Evolutionary conservation across 2,113 vertebrate species (phyloP), one percentile per base, ranked within the genome.

Genomic region (Electrona antarctica): DNA sequence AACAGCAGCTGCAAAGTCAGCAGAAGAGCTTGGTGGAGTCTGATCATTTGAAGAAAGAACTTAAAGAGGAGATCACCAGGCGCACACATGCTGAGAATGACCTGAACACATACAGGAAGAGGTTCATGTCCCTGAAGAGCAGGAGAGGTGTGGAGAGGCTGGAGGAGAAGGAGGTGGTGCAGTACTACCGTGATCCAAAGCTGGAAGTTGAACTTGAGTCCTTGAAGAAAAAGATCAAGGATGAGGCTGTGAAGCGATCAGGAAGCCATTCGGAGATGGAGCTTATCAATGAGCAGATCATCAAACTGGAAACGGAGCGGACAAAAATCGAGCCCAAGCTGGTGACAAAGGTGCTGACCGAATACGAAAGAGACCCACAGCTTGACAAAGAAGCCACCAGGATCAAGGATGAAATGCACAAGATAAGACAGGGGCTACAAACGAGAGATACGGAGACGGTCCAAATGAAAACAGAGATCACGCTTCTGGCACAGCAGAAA

Each of bases 161-260:
- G 74, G 95, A 98, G 89, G 98, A 99, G 87, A 97, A 93, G 71
- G 98, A 99, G 66, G 92, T 97, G n/a, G 93, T 98, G 60, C 92
- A 97, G 56, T 95, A 97, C 73, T 98, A 96, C 85, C 94, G 95
- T 47, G 95, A 99, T 77, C 94, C 96, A 2, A 94, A 94, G 80
- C 47, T 97, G 51, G 96, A 98, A 76, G 79, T 69, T 4, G 93
- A 87, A 6, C 60, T 98, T 12, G 65, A 89, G 70, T 76, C 82
- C 56, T 60, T 93, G 71, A 91, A 50, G 15, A 88, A 82, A 65
- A 92, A 89, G 79, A 90, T 96, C 14, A 90, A 95, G 4, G 90
- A 94, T 0, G 95, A 97, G 87, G 28, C 71, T 47, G 70, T 54
- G 28, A 94, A 92, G 76, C 92, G 92, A 50, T 83, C 94, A 12